Evolutionary conservation across 2,113 vertebrate genomes (phyloP).

Genomic region (Neotoma lepida): DNA sequence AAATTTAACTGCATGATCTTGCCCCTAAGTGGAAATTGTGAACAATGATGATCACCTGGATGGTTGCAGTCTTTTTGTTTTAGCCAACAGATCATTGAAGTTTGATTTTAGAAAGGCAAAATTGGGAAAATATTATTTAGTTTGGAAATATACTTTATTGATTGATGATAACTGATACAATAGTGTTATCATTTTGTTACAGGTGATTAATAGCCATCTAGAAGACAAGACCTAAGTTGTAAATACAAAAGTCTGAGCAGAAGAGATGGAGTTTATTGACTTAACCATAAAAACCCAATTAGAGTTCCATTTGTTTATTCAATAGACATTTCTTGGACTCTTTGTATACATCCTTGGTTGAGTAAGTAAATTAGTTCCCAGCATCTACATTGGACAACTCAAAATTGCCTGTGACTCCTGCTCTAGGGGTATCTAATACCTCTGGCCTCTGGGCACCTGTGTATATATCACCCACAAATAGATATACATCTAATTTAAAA

Average conservation of each 20-base stretch:
- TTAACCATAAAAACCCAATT: not conserved
- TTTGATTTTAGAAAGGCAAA: slow-evolving; percentile 7
- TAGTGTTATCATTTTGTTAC: not conserved
- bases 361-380: not conserved
- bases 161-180: not conserved
- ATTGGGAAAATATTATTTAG: not conserved
- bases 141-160: not conserved
- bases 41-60: not conserved
- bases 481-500: not conserved
- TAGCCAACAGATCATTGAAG: slow-evolving; percentile 28
- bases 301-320: not conserved
- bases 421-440: not conserved
- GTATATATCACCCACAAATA: not conserved
- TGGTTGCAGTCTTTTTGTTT: not conserved
- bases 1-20: not conserved
- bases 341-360: not conserved
- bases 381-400: not conserved
- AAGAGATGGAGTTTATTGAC: slow-evolving; percentile 11
- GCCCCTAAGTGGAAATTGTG: not conserved
- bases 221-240: not conserved
- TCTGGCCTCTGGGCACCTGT: not conserved
- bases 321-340: not conserved
- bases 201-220: not conserved
- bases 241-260: not conserved
- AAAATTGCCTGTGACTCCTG: not conserved